Conservation (phyloP, 2,113 vertebrate genomes). For the Scophthalmus maximus region DNA sequence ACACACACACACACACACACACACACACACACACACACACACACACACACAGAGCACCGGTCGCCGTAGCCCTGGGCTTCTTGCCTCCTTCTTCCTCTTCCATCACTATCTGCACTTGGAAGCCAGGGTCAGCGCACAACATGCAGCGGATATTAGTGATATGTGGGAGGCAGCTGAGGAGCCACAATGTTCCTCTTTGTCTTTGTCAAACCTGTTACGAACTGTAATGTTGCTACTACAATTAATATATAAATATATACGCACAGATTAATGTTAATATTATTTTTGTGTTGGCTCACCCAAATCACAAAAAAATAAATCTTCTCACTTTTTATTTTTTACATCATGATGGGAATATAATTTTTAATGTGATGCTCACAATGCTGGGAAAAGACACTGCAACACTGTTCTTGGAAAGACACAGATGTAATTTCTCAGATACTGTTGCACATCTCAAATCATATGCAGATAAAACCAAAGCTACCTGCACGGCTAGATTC, state of each 20-base stretch:
- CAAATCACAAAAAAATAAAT: neutral
- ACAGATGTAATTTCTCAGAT: neutral
- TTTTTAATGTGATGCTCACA: no score
- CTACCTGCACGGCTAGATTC: no score
- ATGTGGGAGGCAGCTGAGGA: conserved; percentile 17
- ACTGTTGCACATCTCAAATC: no score
- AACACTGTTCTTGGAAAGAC: neutral
- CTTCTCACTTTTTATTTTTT: neutral
- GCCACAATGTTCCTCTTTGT: conserved; percentile 5
- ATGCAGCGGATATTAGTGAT: conserved; percentile 37
- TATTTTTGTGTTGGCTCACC: neutral
- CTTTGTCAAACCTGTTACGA: neutral
- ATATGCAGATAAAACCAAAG: no score
- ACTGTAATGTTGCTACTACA: neutral
- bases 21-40: conserved; percentile 1
- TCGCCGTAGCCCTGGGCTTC: conserved; percentile 23
- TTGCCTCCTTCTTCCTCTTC: conserved; percentile 13
- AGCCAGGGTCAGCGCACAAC: conserved; percentile 30
- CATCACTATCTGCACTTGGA: conserved; percentile 62
- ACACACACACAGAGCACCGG: conserved; percentile 8
- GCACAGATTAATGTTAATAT: no score
- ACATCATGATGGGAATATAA: no score
- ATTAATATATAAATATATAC: neutral
- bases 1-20: neutral
- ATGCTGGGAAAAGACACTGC: neutral